Evolutionary conservation across 2,113 vertebrate genomes (phyloP).

Genomic region (Misgurnus anguillicaudatus): DNA sequence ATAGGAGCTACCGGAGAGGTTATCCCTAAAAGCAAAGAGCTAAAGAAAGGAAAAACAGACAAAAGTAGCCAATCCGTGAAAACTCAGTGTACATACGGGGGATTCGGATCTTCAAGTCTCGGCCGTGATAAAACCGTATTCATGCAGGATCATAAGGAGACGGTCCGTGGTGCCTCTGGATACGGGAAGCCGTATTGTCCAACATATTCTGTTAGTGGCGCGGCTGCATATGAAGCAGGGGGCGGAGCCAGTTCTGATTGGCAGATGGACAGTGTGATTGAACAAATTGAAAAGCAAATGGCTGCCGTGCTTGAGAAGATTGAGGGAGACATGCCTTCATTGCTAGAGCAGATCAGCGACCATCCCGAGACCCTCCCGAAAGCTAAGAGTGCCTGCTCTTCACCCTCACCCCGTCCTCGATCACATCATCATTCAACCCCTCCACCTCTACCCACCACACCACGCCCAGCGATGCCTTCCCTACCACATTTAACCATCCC

Average conservation of each 20-base stretch:
- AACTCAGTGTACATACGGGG: conserved; percentile 62
- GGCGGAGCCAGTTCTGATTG: conserved; percentile 68
- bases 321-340: conserved; percentile 80
- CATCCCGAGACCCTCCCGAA: conserved; percentile 66
- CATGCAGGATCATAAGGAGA: conserved; percentile 57
- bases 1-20: conserved; percentile 58
- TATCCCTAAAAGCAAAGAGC: conserved; percentile 58
- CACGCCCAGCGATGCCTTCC: conserved; percentile 29
- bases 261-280: conserved; percentile 82
- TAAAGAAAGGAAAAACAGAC: conserved; percentile 59
- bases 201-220: conserved; percentile 64
- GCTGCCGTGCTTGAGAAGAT: conserved; percentile 81
- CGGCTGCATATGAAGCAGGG: conserved; percentile 63
- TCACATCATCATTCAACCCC: conserved; percentile 62
- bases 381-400: conserved; percentile 68
- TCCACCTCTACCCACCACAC: conserved; percentile 53
- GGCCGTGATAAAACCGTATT: conserved; percentile 65
- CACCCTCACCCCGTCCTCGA: conserved; percentile 64
- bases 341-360: conserved; percentile 80
- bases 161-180: conserved; percentile 55
- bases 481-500: conserved; percentile 46
- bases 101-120: conserved; percentile 68
- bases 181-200: conserved; percentile 68
- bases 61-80: conserved; percentile 45
- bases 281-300: conserved; percentile 82